Percentiles rank a stretch among this genome's conserved stretches.
These are phyloP conservation scores for Coremacera marginata DNA, from an alignment of 2,888 invertebrate genomes.

Conservation along the genomic window DNA sequence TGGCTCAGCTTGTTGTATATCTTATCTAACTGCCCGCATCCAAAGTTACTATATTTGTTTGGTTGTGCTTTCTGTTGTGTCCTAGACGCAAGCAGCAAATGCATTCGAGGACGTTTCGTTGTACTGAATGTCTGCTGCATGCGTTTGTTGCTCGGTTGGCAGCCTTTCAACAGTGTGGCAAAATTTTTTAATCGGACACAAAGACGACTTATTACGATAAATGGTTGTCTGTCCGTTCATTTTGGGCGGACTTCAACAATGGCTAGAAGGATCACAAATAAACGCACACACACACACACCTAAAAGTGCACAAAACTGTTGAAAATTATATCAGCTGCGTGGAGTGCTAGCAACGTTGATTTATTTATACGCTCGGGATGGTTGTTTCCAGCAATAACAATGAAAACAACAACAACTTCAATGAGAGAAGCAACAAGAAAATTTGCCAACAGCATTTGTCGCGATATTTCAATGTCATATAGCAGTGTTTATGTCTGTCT, in stretches of 20 bases:
- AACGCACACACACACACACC: slow-evolving; percentile 3
- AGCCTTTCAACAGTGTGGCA: slow-evolving; percentile 29
- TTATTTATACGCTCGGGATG: slow-evolving; percentile 42
- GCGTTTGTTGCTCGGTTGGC: slow-evolving; percentile 47
- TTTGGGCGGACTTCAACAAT: not conserved
- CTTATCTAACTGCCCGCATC: slow-evolving; percentile 31
- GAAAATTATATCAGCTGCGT: slow-evolving; percentile 18
- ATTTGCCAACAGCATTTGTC: slow-evolving; percentile 46
- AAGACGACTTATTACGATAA: slow-evolving; percentile 45
- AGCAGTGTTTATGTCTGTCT: not conserved
- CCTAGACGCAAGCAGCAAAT: not conserved
- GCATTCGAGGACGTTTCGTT: not conserved
- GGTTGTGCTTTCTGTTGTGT: not conserved
- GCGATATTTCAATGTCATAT: slow-evolving; percentile 57
- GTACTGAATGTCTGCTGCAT: slow-evolving; percentile 44
- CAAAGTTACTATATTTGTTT: slow-evolving; percentile 9
- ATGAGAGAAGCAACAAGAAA: slow-evolving; percentile 24
- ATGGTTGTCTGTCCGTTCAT: slow-evolving; percentile 27
- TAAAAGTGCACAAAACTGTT: not conserved
- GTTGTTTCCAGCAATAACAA: slow-evolving; percentile 43
- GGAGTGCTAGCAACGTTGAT: slow-evolving; percentile 38
- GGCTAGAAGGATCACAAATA: not conserved
- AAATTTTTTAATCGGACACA: slow-evolving; percentile 44
- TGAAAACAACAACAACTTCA: not conserved
- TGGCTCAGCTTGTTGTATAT: slow-evolving; percentile 12